These are phyloP conservation scores for Corella eumyota DNA, from an alignment of 23 tunicate genomes.

Conservation along the genomic window DNA sequence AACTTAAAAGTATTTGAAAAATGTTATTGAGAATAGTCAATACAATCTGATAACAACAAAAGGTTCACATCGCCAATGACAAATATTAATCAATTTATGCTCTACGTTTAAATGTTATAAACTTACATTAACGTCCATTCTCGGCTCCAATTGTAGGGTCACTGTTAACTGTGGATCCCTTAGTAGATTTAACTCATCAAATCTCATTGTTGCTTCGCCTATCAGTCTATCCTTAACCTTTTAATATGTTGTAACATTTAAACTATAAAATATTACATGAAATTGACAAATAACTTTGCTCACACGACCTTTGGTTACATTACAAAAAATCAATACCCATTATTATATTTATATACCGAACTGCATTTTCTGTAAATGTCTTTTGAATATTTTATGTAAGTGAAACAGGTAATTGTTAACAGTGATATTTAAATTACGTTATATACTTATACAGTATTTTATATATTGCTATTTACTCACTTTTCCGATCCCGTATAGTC, in stretches of 20 bases:
- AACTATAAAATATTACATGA: background rate
- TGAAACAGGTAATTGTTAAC: no score
- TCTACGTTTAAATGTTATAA: no score
- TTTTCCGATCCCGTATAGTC: slow-evolving; percentile 97
- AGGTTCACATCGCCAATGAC: no score
- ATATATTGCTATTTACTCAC: no score
- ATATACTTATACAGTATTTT: no score
- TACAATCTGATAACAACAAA: no score
- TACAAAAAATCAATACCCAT: background rate
- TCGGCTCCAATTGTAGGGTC: slow-evolving; percentile 71
- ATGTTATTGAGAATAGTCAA: no score
- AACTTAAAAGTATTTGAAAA: no score
- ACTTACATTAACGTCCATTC: slow-evolving; percentile 75
- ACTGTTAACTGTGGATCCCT: slow-evolving; percentile 86
- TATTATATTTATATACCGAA: background rate
- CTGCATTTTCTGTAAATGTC: no score
- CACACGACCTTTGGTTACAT: background rate
- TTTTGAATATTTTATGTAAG: no score
- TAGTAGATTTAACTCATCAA: slow-evolving; percentile 81
- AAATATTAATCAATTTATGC: no score
- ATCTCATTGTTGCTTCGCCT: slow-evolving; percentile 89
- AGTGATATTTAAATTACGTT: no score
- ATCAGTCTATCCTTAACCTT: slow-evolving; percentile 87
- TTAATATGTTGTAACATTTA: background rate
- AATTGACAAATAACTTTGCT: background rate